Base-by-base conservation (phyloP, 2,797 vertebrate genomes). In the Poecilia velifera region DNA sequence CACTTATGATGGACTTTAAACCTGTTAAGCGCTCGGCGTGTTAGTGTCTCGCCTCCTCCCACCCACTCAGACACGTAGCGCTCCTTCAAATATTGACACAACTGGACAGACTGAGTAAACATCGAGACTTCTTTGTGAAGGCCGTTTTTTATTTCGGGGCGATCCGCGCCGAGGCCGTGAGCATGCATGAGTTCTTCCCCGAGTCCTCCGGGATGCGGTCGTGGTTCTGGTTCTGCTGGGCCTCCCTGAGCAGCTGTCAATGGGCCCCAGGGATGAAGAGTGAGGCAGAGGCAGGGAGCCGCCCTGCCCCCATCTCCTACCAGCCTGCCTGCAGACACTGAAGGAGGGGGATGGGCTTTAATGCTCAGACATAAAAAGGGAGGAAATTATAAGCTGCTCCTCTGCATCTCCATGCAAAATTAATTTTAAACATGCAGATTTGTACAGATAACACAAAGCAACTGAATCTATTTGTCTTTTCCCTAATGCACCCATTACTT, bases 171-270 rank as follows among this genome's bases (percentile, higher is more conserved):
- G 82, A 2, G 36, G 77, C 76, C 31, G 47, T 76, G 83, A 78
- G 76, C 80, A 31, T 18, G 73, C 86, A 80, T 78, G 80, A 66
- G 75, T 76, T 72, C 78, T 75, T 74, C 25, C 0, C 73, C 41
- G 85, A 79, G 51, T 89, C 88, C 73, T 90, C 83, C 88, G 85
- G 92, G 93, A 92, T 86, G 88, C 74, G 87, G 87, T 82, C 45
- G 82, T 43, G 81, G 77, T 76, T 82, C 73, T 76, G 88, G 88
- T 82, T 76, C 79, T 41, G 80, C 80, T 89, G 70, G 89, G 94
- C 89, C 87, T 89, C 88, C 76, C 73, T 2, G 76, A 92, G 91
- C 94, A 94, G 94, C 94, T 94, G 94, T 94, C 91, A 87, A 80
- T 80, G 41, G 47, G 88, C 90, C 93, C 84, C 57, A 72, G 88